Base-by-base conservation (phyloP, 2,888 invertebrate species). In the Eupithecia tripunctaria region DNA sequence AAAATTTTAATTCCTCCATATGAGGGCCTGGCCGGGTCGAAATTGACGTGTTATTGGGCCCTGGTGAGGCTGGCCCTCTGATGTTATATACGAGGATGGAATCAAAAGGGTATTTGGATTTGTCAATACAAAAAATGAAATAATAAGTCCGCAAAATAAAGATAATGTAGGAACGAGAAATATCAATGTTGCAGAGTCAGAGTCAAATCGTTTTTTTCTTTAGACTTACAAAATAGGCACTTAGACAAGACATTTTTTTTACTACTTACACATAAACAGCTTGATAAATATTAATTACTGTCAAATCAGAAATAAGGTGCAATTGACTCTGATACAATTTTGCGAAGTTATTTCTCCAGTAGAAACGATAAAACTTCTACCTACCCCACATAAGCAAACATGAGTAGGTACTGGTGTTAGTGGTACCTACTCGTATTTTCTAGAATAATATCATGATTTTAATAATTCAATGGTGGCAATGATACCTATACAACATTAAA, bases 41-140 rank as follows among this genome's bases (percentile, higher is more conserved):
- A 91, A 93, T 91, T 91, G 91, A 91, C 89, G 85, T 88, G 87
- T 89, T 90, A 92, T 90, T 86, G 88, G 88, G 80, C 92, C 91
- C 91, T 77, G 77, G 91, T 80, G 91, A 80, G 75, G 76, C 25
- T 73, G 73, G 76, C 74, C 75, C 72, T 78, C 74, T 69, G 74
- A 70, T 73, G 65, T 76, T 69, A 76, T 73, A 71, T 77, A 79
- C 72, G 80, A 77, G 76, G 71, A 76, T 79, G 72, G 80, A 83
- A 84, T 83, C 56, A 56, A 56, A 51, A 21, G 18, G 56, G 25
- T 56, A 56, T 56, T 51, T 14, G 56, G 21, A 56, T 56, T 14
- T 25, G 10, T 56, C 56, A 25, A 56, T 56, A 21, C 21, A 51
- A 51, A n/a, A 47, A 41, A 41, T 14, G 14, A 43, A 18, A 4